These are phyloP conservation scores for Chydorus sphaericus DNA, from an alignment of 2,888 invertebrate genomes.

Conservation along the genomic window DNA sequence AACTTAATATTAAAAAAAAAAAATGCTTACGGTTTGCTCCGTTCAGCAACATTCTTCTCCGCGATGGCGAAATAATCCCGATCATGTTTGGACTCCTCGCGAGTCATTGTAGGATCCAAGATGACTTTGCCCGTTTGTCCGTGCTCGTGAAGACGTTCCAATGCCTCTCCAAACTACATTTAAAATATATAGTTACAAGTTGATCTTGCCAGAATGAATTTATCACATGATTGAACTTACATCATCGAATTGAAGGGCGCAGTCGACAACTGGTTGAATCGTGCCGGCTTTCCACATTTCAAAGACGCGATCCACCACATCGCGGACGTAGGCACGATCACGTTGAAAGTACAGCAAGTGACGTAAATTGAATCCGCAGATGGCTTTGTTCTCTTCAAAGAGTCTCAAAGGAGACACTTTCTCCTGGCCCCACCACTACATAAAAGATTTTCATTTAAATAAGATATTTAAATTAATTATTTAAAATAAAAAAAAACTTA, in stretches of 20 bases:
- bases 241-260: slow-evolving; percentile 75
- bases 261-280: slow-evolving; percentile 68
- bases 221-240: slow-evolving; percentile 33
- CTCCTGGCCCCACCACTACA: slow-evolving; percentile 83
- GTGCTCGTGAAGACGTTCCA: slow-evolving; percentile 85
- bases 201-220: neutral
- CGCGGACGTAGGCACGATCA: slow-evolving; percentile 51
- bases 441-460: slow-evolving; percentile 22
- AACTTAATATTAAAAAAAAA: no score
- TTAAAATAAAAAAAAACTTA: slow-evolving; percentile 37
- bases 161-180: slow-evolving; percentile 61
- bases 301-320: slow-evolving; percentile 55
- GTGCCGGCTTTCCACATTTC: slow-evolving; percentile 58
- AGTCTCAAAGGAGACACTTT: slow-evolving; percentile 76
- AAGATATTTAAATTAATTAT: slow-evolving; percentile 12
- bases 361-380: slow-evolving; percentile 68
- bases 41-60: neutral
- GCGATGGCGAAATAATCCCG: neutral
- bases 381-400: slow-evolving; percentile 73
- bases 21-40: neutral
- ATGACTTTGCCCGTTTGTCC: slow-evolving; percentile 80
- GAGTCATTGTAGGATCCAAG: slow-evolving; percentile 57
- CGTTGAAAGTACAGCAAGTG: slow-evolving; percentile 66
- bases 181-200: no score
- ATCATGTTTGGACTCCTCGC: neutral